A percentile compares a stretch with the other conserved stretches of the same genome.
phyloP scores from a whole-genome alignment of 1,140 invertebrate species.

The Pseudoatta argentina region DNA sequence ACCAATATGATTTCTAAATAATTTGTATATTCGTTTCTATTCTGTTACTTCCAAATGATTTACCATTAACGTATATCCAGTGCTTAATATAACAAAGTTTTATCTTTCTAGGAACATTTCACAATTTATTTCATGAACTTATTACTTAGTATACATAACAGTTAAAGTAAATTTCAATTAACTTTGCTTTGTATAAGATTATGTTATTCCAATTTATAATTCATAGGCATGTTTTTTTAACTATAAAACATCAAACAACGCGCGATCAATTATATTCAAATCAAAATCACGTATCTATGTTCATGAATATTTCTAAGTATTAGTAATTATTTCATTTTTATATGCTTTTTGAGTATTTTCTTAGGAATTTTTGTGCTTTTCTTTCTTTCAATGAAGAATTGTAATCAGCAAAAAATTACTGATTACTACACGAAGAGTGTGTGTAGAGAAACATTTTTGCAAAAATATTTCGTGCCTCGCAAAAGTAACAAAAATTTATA shows the following conservation, averaged over 20 bases:
- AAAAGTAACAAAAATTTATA: conserved; percentile 57
- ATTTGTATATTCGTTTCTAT: conserved; percentile 1
- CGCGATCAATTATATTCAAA: conserved; percentile 18
- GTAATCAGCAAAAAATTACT: conserved; percentile 30
- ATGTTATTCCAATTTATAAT: background rate
- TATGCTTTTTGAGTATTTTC: conserved; percentile 26
- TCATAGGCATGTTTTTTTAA: background rate
- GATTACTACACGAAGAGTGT: conserved; percentile 8
- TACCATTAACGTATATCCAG: conserved; percentile 12
- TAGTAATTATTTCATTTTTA: conserved; percentile 22
- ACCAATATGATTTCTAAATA: background rate
- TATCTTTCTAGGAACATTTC: conserved; percentile 30
- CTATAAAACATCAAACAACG: conserved; percentile 6
- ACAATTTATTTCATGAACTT: conserved; percentile 6
- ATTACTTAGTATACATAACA: background rate
- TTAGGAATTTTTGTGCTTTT: conserved; percentile 40
- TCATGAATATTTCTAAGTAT: conserved; percentile 8
- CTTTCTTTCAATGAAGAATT: background rate
- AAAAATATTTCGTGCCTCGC: conserved; percentile 15
- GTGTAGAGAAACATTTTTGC: conserved; percentile 17
- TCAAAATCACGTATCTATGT: background rate
- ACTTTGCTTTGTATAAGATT: background rate
- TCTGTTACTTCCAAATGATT: conserved; percentile 6
- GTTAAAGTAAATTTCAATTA: conserved; percentile 23
- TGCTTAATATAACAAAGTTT: background rate